Percentiles rank a stretch among this genome's conserved stretches.
These are phyloP conservation scores for Itoplectis maculator DNA, from an alignment of 2,888 invertebrate genomes.

Conservation along the genomic window DNA sequence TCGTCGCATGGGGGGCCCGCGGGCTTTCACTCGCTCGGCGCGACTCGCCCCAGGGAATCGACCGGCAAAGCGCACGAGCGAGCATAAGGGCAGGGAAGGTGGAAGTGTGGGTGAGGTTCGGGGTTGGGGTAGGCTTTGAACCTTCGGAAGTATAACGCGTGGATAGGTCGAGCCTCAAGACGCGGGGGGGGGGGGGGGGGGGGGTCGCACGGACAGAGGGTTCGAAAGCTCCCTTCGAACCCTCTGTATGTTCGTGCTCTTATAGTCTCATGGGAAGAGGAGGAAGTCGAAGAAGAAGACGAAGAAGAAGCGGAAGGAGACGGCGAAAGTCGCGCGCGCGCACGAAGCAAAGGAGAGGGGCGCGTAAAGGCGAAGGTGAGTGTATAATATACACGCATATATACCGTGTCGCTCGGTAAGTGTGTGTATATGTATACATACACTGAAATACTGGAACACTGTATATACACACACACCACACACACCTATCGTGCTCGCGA, in stretches of 20 bases:
- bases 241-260: slow-evolving; percentile 14
- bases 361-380: no score
- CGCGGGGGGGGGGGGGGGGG: neutral
- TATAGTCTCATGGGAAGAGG: slow-evolving; percentile 8
- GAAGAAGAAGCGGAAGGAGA: slow-evolving; percentile 1
- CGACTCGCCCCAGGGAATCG: slow-evolving; percentile 23
- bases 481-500: no score
- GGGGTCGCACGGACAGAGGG: slow-evolving; percentile 1
- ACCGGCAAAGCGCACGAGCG: slow-evolving; percentile 5
- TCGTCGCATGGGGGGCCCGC: neutral
- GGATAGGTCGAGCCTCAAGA: slow-evolving; percentile 12
- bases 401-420: no score
- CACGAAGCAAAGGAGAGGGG: no score
- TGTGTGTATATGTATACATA: no score
- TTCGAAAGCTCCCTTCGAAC: slow-evolving; percentile 29
- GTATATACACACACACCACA: no score
- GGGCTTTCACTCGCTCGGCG: neutral
- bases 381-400: no score
- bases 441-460: no score
- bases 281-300: neutral
- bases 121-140: slow-evolving; percentile 43
- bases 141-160: slow-evolving; percentile 54
- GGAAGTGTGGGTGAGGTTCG: no score
- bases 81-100: no score
- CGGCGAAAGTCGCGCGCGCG: no score